phyloP scores from a whole-genome alignment of 2,888 invertebrate species.

The Pycnomerus fuliginosus region DNA sequence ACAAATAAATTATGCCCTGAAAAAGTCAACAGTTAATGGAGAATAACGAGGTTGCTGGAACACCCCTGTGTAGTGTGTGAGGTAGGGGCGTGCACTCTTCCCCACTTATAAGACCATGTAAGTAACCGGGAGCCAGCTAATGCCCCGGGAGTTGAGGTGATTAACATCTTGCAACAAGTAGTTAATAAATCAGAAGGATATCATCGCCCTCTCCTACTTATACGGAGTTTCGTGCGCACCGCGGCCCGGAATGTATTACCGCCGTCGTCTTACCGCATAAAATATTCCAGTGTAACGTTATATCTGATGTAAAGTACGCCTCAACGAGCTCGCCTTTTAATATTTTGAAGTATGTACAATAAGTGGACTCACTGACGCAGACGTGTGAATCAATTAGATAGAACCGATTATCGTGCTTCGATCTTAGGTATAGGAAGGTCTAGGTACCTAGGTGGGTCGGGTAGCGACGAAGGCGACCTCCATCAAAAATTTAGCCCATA shows the following conservation, averaged over 20 bases:
- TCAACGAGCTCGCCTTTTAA: conserved; percentile 10
- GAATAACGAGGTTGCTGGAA: too few species aligned
- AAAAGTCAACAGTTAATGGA: too few species aligned
- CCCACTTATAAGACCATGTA: conserved; percentile 13
- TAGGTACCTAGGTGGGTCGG: too few species aligned
- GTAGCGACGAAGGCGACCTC: too few species aligned
- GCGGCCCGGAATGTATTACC: conserved; percentile 6
- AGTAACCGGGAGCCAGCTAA: conserved; percentile 30
- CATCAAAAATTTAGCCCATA: conserved; percentile 23
- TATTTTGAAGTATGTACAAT: conserved; percentile 3
- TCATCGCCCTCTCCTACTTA: conserved; percentile 37
- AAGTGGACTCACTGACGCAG: conserved; percentile 3
- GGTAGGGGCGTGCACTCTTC: too few species aligned
- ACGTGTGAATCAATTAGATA: conserved; percentile 4
- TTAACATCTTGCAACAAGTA: conserved; percentile 50
- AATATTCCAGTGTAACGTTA: conserved; percentile 16
- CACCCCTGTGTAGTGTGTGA: too few species aligned
- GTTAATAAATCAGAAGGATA: conserved; percentile 49
- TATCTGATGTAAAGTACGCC: conserved; percentile 10
- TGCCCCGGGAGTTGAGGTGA: conserved; percentile 41
- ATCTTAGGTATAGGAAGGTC: too few species aligned
- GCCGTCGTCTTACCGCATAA: conserved; percentile 7
- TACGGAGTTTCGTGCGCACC: conserved; percentile 24
- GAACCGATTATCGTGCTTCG: neutral
- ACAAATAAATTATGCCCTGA: too few species aligned